Percentiles rank a stretch among this genome's conserved stretches.
These are phyloP conservation scores for Alcedo quadribrachys DNA, from an alignment of 2,797 vertebrate species.

Conservation along the genomic window DNA sequence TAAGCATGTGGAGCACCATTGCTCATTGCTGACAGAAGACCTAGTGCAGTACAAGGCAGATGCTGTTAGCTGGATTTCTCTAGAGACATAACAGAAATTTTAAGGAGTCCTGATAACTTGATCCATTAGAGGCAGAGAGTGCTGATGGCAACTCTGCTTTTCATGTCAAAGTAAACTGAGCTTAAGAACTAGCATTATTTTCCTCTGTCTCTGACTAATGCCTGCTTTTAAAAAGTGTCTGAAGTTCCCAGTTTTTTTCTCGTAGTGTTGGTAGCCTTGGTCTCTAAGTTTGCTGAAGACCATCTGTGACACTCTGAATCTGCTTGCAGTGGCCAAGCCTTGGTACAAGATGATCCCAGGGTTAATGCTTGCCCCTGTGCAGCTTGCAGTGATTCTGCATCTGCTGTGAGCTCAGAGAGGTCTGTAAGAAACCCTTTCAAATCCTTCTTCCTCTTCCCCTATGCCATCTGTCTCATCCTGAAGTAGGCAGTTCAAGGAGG, in stretches of 20 bases:
- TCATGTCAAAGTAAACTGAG: neutral
- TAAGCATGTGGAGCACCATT: neutral
- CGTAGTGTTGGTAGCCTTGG: neutral
- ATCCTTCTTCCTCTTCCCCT: neutral
- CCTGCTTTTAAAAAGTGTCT: neutral
- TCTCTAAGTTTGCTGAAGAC: neutral
- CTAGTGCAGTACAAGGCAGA: neutral
- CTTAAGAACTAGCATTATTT: neutral
- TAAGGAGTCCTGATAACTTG: neutral
- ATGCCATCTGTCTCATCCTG: neutral
- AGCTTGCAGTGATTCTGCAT: neutral
- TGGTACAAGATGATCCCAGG: neutral
- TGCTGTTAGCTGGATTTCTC: neutral
- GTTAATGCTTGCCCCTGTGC: neutral
- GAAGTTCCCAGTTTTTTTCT: neutral
- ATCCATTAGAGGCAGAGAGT: neutral
- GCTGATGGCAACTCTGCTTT: neutral
- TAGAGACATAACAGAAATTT: neutral
- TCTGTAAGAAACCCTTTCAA: neutral
- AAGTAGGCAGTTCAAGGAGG: neutral
- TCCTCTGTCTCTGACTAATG: neutral
- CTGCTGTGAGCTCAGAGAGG: rapidly evolving
- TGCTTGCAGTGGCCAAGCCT: neutral
- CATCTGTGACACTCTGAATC: neutral
- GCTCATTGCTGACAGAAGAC: neutral